Conservation (phyloP, 2,113 vertebrate species). For the Callipepla squamata region DNA sequence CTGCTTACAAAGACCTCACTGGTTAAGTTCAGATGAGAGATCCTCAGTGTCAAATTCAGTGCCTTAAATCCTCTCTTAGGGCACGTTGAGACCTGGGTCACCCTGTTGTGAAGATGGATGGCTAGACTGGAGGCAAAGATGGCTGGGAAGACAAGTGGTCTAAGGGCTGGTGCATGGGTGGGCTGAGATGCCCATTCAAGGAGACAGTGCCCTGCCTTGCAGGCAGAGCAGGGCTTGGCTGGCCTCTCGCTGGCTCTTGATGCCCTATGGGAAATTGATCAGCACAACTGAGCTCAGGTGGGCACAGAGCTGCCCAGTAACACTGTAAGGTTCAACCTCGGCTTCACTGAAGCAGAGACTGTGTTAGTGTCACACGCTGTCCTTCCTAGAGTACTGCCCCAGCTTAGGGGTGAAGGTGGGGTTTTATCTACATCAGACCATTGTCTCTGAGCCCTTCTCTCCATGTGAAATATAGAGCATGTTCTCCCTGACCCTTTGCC, state of each 20-base stretch:
- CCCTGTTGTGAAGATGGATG: not conserved
- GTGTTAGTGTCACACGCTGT: fast-evolving
- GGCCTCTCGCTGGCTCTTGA: not conserved
- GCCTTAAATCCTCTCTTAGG: not conserved
- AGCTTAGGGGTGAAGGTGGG: not conserved
- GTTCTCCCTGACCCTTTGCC: not conserved
- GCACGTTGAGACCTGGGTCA: fast-evolving
- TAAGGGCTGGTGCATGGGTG: not conserved
- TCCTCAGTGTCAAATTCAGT: not conserved
- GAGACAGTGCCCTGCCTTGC: not conserved
- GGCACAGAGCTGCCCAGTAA: not conserved
- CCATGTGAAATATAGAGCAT: fast-evolving
- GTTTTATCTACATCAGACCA: not conserved
- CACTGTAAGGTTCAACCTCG: not conserved
- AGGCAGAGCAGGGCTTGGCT: not conserved
- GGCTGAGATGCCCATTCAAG: not conserved
- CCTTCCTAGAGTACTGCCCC: not conserved
- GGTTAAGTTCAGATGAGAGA: not conserved
- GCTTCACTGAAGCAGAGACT: not conserved
- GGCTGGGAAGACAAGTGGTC: not conserved
- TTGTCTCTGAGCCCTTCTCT: not conserved
- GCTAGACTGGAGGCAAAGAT: not conserved
- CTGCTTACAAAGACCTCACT: not conserved
- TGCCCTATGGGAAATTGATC: not conserved
- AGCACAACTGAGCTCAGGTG: fast-evolving